Evolutionary conservation across 1,140 invertebrate genomes (phyloP).

Genomic region (Drosophila elegans): DNA sequence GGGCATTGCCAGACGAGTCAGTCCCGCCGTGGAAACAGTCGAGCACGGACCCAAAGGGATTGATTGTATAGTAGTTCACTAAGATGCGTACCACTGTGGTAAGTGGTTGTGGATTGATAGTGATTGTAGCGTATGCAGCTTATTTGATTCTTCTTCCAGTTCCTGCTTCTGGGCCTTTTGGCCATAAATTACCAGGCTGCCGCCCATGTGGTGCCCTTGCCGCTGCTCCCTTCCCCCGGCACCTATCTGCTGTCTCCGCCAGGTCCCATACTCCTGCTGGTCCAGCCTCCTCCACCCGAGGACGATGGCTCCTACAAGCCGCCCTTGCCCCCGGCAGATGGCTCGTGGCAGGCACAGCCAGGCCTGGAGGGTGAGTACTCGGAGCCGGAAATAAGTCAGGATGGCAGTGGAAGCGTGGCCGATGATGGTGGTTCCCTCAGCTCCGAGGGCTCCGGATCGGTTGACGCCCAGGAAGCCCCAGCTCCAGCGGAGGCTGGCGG

Average conservation of each 20-base stretch:
- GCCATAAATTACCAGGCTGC: slow-evolving; percentile 14
- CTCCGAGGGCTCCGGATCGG: slow-evolving; percentile 14
- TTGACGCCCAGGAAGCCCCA: slow-evolving; percentile 6
- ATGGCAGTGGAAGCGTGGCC: slow-evolving; percentile 28
- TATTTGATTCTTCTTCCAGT: slow-evolving; percentile 12
- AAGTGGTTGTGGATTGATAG: slow-evolving; percentile 1
- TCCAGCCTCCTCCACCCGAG: slow-evolving; percentile 47
- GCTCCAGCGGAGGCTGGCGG: slow-evolving; percentile 30
- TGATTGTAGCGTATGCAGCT: too few relatives aligned
- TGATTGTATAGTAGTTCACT: background rate
- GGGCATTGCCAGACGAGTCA: slow-evolving; percentile 53
- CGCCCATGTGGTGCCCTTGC: slow-evolving; percentile 44
- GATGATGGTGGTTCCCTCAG: background rate
- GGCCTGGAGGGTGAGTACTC: slow-evolving; percentile 58
- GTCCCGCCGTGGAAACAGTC: slow-evolving; percentile 35
- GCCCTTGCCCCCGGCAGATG: slow-evolving; percentile 44
- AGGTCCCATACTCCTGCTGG: slow-evolving; percentile 31
- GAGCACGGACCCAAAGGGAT: slow-evolving; percentile 46
- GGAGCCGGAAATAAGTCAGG: slow-evolving; percentile 25
- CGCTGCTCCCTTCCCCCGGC: slow-evolving; percentile 36
- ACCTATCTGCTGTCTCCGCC: slow-evolving; percentile 57
- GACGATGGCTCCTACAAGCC: slow-evolving; percentile 76
- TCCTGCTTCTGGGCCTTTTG: slow-evolving; percentile 43
- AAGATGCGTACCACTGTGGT: slow-evolving; percentile 59
- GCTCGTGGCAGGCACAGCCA: slow-evolving; percentile 57